Evolutionary conservation across 92 coral and sea anemone genomes (phyloP), one percentile per base, ranked within the genome.

Genomic region (Porites lobata): DNA sequence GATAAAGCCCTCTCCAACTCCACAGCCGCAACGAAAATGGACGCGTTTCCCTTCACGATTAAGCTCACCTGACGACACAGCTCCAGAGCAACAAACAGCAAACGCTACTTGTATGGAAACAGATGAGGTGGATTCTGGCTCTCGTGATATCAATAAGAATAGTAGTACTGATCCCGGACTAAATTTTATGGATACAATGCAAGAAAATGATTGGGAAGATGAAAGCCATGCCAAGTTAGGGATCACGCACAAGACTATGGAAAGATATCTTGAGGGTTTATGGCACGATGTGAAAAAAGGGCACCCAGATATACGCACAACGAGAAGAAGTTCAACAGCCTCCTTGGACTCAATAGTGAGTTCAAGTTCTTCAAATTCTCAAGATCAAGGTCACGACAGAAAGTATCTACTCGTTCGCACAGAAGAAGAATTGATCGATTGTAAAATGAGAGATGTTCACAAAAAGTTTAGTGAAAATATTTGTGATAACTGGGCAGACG

Each of bases 381-480:
- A 77, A 29, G 73, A 64, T 12, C 84, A 79, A n/a, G 58, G 51
- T n/a, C 8, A n/a, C 11, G 83, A 78, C 4, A 61, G 62, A 54
- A 78, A 22, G 50, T 68, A 81, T 67, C 15, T 17, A 6, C 69
- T 76, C 9, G 76, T 67, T 4, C 53, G 85, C 53, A 81, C 85
- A 18, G 50, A 50, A 57, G 85, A 81, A 69, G 76, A 81, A 81
- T 14, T 81, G 18, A 54, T 81, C 54, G 85, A 22, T n/a, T 69
- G 24, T n/a, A 81, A 81, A 81, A 67, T 81, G 52, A 54, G 53
- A 32, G 85, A 81, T 15, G 76, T 81, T 17, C 61, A 81, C n/a
- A 17, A 69, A 53, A 81, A 67, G 29, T 81, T 69, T 17, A 81
- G 69, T 10, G 26, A 53, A 12, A 67, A 29, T 18, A 52, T 81